Evolutionary conservation across 2,888 invertebrate species (phyloP).

Genomic region (Rhopalosiphum nymphaeae): DNA sequence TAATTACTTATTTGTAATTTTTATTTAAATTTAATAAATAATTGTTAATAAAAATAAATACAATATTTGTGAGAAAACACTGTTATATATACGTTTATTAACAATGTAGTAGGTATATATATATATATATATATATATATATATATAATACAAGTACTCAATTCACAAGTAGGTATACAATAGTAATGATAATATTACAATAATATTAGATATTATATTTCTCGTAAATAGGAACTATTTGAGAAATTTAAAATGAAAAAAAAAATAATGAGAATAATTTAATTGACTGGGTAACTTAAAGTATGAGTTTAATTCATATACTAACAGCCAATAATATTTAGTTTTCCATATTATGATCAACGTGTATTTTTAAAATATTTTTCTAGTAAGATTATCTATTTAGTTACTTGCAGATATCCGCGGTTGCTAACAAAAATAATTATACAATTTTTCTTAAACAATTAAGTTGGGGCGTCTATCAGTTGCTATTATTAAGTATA

Average conservation of each 20-base stretch:
- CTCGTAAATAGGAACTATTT: conserved; percentile 16
- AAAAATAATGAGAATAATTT: background rate
- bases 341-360: background rate
- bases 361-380: background rate
- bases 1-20: background rate
- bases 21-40: background rate
- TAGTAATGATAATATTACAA: background rate
- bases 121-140: background rate
- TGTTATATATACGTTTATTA: background rate
- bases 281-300: background rate
- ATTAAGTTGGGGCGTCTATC: background rate
- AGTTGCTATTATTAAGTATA: background rate
- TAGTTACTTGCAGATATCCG: background rate
- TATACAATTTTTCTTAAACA: background rate
- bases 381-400: background rate
- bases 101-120: background rate
- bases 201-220: background rate
- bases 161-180: background rate
- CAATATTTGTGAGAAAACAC: background rate
- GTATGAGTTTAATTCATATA: background rate
- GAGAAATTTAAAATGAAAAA: background rate
- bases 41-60: background rate
- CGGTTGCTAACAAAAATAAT: background rate
- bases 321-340: background rate
- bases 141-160: background rate